Evolutionary conservation across 2,888 invertebrate species (phyloP).

Genomic region (Cantharis nigra): DNA sequence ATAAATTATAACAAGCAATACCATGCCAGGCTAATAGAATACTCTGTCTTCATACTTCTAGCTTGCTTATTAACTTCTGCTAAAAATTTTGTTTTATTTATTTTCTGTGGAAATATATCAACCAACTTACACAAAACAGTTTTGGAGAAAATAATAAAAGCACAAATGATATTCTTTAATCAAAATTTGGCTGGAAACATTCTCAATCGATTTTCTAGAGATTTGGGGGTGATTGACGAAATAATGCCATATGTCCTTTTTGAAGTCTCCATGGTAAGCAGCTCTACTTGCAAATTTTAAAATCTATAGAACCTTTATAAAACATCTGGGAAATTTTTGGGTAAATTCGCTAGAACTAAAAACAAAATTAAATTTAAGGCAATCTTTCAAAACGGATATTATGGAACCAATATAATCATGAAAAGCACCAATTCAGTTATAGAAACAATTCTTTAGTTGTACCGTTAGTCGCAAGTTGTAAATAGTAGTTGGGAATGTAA

Average conservation of each 20-base stretch:
- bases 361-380: too few species aligned
- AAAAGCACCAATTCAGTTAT: too few species aligned
- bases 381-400: too few species aligned
- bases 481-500: too few species aligned
- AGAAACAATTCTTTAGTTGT: too few species aligned
- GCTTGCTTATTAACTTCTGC: neutral
- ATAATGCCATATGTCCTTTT: slow-evolving; percentile 31
- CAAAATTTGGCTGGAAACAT: slow-evolving; percentile 35
- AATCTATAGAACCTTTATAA: too few species aligned
- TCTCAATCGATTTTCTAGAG: slow-evolving; percentile 37
- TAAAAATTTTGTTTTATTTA: slow-evolving; percentile 38
- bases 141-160: slow-evolving; percentile 32
- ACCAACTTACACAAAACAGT: slow-evolving; percentile 31
- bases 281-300: neutral
- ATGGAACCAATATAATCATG: too few species aligned
- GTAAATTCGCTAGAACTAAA: too few species aligned
- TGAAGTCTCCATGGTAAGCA: slow-evolving; percentile 31
- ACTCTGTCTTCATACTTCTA: neutral
- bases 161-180: slow-evolving; percentile 36
- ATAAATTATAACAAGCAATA: neutral
- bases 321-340: too few species aligned
- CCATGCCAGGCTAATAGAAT: neutral
- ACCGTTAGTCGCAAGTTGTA: too few species aligned
- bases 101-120: slow-evolving; percentile 38
- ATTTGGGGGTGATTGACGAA: slow-evolving; percentile 36